Evolutionary conservation across 2,797 vertebrate species (phyloP), one percentile per base, ranked within the genome.

Genomic region (Neoniphon sammara): DNA sequence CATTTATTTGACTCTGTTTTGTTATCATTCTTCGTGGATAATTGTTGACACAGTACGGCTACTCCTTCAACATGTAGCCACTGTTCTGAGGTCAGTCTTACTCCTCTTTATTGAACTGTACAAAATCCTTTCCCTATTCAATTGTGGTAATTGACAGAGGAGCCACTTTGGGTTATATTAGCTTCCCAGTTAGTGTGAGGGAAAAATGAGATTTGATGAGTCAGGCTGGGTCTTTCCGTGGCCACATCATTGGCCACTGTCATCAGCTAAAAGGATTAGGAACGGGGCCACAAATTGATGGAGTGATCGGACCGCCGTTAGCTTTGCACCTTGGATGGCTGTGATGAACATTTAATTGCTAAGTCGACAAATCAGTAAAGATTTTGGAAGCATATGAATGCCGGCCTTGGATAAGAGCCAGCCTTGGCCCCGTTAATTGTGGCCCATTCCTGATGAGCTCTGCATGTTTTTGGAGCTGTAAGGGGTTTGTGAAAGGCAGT

Each of bases 261-360:
- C 79, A 52, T 68, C 71, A 63, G 68, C 73, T 84, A 66, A 72
- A 81, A 61, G 58, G 74, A 83, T 83, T 83, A 84, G 79, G 53
- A 73, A 57, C 17, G 8, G 21, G 63, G 65, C 68, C 66, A 47
- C 68, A 44, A 53, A 61, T 58, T 52, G 80, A 84, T 54, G 47
- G 70, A 73, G 63, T 62, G 42, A 77, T 80, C 17, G 14, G 74
- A 60, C 59, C 36, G 54, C 49, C 7, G 46, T 55, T 53, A 71
- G 53, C 31, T 4, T 34, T 74, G 79, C 7, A 42, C 75, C 73
- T 25, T 42, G 0, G 31, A 47, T 20, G 21, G 56, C 70, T 52
- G 30, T 31, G 30, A 86, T 68, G 70, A 80, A 73, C 73, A 65
- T 72, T 76, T 78, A 84, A 82, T 85, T 83, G 76, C 44, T 39